phyloP scores from a whole-genome alignment of 1,140 invertebrate genomes.

The Panagrolaimus sp. region DNA sequence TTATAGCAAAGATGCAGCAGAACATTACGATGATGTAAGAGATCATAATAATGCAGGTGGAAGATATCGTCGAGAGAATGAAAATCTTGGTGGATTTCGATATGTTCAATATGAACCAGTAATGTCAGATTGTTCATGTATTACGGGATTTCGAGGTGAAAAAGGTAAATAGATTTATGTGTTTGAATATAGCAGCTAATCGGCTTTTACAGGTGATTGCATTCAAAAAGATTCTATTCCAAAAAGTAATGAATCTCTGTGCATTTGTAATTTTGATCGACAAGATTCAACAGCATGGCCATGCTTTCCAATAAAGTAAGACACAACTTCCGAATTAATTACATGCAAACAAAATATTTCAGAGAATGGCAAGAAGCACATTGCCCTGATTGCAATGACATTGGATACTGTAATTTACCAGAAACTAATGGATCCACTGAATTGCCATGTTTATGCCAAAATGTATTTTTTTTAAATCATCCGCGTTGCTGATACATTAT shows the following conservation, averaged over 20 bases:
- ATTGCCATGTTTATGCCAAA: conserved; percentile 51
- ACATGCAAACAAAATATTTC: neutral
- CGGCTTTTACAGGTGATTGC: conserved; percentile 34
- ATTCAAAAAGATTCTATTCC: conserved; percentile 46
- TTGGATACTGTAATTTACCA: conserved; percentile 55
- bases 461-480: conserved; percentile 22
- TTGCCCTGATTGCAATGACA: conserved; percentile 53
- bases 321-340: no score
- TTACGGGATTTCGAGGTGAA: conserved; percentile 13
- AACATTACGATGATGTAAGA: conserved; percentile 21
- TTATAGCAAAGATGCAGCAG: conserved; percentile 41
- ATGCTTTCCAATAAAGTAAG: conserved; percentile 44
- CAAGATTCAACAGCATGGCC: conserved; percentile 54
- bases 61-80: conserved; percentile 6
- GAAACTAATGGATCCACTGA: conserved; percentile 40
- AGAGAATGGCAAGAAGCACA: conserved; percentile 28
- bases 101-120: conserved; percentile 55
- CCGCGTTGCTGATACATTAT: neutral
- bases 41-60: conserved; percentile 13
- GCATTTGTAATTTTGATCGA: conserved; percentile 55
- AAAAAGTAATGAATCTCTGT: conserved; percentile 36
- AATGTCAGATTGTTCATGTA: conserved; percentile 50
- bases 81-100: conserved; percentile 45
- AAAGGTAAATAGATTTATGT: no score
- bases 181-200: no score